These are phyloP conservation scores for Danio tinwini DNA, from an alignment of 2,797 vertebrate species.

Conservation along the genomic window DNA sequence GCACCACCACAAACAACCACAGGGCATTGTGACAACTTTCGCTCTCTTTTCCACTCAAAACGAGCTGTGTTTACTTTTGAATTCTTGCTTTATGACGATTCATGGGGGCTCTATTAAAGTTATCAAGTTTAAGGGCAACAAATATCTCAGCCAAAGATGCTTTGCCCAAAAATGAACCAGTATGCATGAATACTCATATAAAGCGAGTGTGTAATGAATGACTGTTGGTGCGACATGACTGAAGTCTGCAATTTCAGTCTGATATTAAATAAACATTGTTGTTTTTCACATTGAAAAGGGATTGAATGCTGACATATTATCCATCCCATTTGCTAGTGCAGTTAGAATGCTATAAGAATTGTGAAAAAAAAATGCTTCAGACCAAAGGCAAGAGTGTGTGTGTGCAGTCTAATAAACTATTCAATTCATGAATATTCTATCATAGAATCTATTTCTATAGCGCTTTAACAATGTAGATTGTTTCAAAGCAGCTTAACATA, in stretches of 20 bases:
- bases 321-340: background rate
- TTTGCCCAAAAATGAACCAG: conserved; percentile 41
- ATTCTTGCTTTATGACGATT: conserved; percentile 45
- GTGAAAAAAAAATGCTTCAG: background rate
- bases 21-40: conserved; percentile 39
- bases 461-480: too few species aligned
- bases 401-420: too few species aligned
- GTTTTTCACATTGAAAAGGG: background rate
- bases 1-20: conserved; percentile 45
- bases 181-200: conserved; percentile 39
- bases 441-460: too few species aligned
- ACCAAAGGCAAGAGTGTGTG: background rate
- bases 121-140: conserved; percentile 5
- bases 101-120: conserved; percentile 35
- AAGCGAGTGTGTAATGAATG: conserved; percentile 46
- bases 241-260: conserved; percentile 4
- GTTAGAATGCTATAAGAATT: background rate
- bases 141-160: conserved; percentile 7
- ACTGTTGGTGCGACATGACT: conserved; percentile 13
- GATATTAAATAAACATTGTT: background rate
- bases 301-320: background rate
- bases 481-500: too few species aligned
- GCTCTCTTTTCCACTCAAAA: conserved; percentile 19
- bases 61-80: conserved; percentile 45
- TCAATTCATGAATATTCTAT: too few species aligned